These are phyloP conservation scores for Himalopsyche anomala DNA, from an alignment of 2,888 invertebrate genomes.

Conservation along the genomic window DNA sequence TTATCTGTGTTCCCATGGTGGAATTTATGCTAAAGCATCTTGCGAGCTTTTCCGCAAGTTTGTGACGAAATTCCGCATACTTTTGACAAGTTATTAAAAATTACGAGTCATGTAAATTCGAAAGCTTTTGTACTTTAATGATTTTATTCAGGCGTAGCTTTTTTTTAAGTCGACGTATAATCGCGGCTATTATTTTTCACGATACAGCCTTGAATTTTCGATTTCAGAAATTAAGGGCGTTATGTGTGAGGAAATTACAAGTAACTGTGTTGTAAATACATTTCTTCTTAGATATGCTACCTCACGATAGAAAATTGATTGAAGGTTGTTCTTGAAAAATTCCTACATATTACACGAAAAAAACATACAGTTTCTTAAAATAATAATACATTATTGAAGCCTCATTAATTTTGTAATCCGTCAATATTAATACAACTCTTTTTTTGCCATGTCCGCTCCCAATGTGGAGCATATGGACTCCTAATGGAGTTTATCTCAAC, in stretches of 20 bases:
- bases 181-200: neutral
- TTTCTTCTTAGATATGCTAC: neutral
- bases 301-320: neutral
- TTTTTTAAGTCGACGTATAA: conserved; percentile 1
- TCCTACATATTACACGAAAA: too few relatives aligned
- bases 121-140: conserved; percentile 25
- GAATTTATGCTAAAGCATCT: too few relatives aligned
- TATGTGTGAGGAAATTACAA: neutral
- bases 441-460: too few relatives aligned
- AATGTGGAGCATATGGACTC: too few relatives aligned
- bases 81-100: conserved; percentile 18
- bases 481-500: too few relatives aligned
- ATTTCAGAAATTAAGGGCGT: neutral
- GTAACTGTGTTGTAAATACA: neutral
- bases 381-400: too few relatives aligned
- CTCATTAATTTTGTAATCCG: too few relatives aligned
- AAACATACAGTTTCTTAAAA: too few relatives aligned
- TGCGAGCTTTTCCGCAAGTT: too few relatives aligned
- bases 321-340: too few relatives aligned
- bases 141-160: neutral
- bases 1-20: too few relatives aligned
- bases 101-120: conserved; percentile 24
- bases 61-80: neutral
- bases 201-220: conserved; percentile 4
- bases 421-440: too few relatives aligned